Conservation (phyloP, 2,797 vertebrate species). For the Aythya fuligula region DNA sequence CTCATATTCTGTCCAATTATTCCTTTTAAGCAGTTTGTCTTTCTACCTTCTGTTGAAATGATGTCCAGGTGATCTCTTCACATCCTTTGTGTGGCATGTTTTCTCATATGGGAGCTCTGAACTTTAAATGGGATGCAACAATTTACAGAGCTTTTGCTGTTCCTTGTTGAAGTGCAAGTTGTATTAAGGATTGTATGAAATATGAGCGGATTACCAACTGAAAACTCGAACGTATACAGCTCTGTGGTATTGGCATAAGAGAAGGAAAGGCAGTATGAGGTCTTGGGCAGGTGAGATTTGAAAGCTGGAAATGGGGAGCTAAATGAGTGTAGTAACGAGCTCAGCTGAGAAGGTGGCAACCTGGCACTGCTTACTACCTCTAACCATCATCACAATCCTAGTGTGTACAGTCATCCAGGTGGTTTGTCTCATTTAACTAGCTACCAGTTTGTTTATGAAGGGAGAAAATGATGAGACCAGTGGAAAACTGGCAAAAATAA, state of each 20-base stretch:
- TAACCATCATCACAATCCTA: background rate
- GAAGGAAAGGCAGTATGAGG: background rate
- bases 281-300: background rate
- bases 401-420: background rate
- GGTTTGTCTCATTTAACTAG: background rate
- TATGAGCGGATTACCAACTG: background rate
- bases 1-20: background rate
- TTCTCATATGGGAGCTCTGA: background rate
- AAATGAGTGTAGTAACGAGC: background rate
- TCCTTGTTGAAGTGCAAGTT: background rate
- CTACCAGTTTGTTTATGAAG: slow-evolving; percentile 14
- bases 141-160: background rate
- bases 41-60: background rate
- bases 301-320: background rate
- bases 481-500: background rate
- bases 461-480: background rate
- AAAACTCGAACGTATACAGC: background rate
- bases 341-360: background rate
- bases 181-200: background rate
- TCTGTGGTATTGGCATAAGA: background rate
- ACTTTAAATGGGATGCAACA: background rate
- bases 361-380: background rate
- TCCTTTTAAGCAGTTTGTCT: background rate
- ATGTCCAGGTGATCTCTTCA: rapidly evolving
- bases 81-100: background rate